Percentiles rank a stretch among this genome's conserved stretches.
Conservation (phyloP, 1,140 invertebrate species). For the Eciton burchellii region DNA sequence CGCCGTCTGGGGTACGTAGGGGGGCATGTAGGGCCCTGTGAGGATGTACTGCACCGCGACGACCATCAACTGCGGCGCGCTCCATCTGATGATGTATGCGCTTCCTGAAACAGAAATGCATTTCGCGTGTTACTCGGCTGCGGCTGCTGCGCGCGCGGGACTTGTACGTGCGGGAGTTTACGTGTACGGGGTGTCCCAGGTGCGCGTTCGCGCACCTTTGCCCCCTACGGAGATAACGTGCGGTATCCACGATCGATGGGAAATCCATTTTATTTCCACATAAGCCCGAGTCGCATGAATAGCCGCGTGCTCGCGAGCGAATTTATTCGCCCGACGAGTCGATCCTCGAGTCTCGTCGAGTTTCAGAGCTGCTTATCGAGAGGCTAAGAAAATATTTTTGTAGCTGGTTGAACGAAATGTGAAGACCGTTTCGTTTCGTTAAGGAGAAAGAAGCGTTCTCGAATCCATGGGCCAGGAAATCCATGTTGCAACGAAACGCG, state of each 20-base stretch:
- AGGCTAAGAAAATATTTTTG: no score
- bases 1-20: slow-evolving; percentile 82
- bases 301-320: no score
- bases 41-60: slow-evolving; percentile 85
- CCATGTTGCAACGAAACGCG: no score
- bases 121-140: slow-evolving; percentile 66
- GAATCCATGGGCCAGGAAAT: slow-evolving; percentile 19
- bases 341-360: neutral
- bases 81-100: slow-evolving; percentile 85
- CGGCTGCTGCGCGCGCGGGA: slow-evolving; percentile 23
- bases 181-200: slow-evolving; percentile 4
- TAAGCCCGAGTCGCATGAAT: neutral
- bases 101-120: slow-evolving; percentile 83
- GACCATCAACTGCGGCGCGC: slow-evolving; percentile 84
- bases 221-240: neutral
- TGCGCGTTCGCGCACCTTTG: neutral
- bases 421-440: neutral
- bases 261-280: neutral
- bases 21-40: slow-evolving; percentile 84
- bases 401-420: neutral
- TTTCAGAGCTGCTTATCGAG: neutral
- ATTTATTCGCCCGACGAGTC: neutral
- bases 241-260: neutral
- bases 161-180: slow-evolving; percentile 37
- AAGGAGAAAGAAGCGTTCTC: neutral